Base-by-base conservation (phyloP, 2,113 vertebrate genomes). In the Arizona elegans region DNA sequence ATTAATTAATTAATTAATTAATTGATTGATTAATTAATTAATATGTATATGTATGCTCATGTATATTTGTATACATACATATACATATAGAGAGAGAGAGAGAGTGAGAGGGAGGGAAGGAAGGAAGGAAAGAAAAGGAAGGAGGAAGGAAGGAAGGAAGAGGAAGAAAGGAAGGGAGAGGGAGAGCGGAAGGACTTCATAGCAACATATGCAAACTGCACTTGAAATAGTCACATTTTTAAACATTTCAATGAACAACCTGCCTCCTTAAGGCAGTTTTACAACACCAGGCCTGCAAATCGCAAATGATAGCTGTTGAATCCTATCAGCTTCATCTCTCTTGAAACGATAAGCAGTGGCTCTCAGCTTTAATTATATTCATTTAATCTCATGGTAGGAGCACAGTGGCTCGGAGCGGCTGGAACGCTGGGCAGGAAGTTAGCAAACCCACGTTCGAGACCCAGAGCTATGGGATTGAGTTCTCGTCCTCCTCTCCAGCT, bases 221-320 rank as follows among this genome's bases (percentile, higher is more conserved):
- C 58, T 10, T 87, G 43, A 12, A 24, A 92, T 21, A 0, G 17
- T 24, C 88, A 91, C 55, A 47, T 3, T 88, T 38, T 33, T 87
- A 75, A 87, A 90, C 47, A 24, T 50, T 54, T 24, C 8, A 92
- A 33, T 15, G 56, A 92, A 52, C 11, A 93, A 95, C 94, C 75
- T 75, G 58, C 58, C 93, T 65, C 26, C 23, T 29, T 88, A 70
- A 62, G 85, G 52, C 47, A 8, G 19, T 3, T 81, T 50, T 59
- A 2, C 21, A 86, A 50, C 9, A 19, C 13, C 8, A 21, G 15
- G 54, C 50, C 17, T 13, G 26, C 21, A 92, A 15, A 75, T 24
- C 29, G 9, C 58, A 53, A 12, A 2, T 26, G 23, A 24, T 11
- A 13, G 33, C 33, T 86, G 6, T 33, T 91, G 50, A 24, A 13